Percentiles rank a stretch among this genome's conserved stretches.
These are phyloP conservation scores for Eurytoma adleriae DNA, from an alignment of 2,888 invertebrate species.

Conservation along the genomic window DNA sequence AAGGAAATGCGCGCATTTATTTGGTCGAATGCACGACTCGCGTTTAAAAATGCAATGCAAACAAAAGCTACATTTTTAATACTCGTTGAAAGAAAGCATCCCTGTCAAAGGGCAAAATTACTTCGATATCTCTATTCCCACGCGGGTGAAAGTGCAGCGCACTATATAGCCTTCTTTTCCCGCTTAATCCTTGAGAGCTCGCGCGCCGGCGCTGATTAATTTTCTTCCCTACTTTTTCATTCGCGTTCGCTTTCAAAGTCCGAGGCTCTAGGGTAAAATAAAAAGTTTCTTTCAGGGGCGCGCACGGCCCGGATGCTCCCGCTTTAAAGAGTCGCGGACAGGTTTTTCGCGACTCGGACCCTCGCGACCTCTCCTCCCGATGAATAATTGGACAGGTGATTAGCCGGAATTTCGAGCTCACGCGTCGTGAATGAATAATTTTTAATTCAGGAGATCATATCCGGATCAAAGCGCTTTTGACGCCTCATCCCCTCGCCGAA, in stretches of 20 bases:
- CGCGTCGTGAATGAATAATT: conserved; percentile 5
- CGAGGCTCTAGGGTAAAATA: too few relatives aligned
- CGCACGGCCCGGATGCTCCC: neutral
- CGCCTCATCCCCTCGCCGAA: too few relatives aligned
- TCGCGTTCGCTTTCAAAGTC: conserved; percentile 6
- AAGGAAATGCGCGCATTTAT: too few relatives aligned
- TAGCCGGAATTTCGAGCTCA: neutral
- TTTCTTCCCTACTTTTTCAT: conserved; percentile 26
- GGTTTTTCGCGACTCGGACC: neutral
- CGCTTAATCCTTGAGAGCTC: neutral
- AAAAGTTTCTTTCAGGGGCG: too few relatives aligned
- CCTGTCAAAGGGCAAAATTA: too few relatives aligned
- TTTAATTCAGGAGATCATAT: conserved; percentile 8
- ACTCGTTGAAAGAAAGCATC: too few relatives aligned
- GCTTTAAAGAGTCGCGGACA: neutral
- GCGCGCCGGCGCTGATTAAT: conserved; percentile 28
- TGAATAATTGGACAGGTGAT: conserved; percentile 14
- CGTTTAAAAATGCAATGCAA: too few relatives aligned
- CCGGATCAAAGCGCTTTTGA: too few relatives aligned
- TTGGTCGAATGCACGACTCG: too few relatives aligned
- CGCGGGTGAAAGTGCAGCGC: too few relatives aligned
- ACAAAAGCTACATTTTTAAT: too few relatives aligned
- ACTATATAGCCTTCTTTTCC: neutral
- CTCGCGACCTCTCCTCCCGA: neutral
- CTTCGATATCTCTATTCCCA: too few relatives aligned